Percentiles rank a stretch among this genome's conserved stretches.
phyloP scores from a whole-genome alignment of 2,888 invertebrate genomes.

The Yponomeuta cagnagella region DNA sequence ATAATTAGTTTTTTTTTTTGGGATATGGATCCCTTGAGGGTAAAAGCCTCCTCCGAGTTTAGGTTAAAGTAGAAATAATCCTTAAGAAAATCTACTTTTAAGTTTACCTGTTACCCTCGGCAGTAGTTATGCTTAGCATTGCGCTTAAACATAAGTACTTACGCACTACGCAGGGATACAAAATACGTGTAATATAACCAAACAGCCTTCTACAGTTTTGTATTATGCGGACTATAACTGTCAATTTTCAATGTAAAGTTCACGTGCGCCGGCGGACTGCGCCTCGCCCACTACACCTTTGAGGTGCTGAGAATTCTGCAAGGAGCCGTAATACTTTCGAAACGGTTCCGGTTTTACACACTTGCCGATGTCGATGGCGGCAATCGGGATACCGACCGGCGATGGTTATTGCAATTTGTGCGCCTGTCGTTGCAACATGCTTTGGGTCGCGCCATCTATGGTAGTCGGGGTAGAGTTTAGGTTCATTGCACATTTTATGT shows the following conservation, averaged over 20 bases:
- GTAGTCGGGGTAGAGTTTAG: background rate
- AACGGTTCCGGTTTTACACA: conserved; percentile 13
- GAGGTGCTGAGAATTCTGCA: background rate
- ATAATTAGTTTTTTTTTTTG: too few species aligned
- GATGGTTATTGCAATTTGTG: background rate
- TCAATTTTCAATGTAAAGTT: conserved; percentile 40
- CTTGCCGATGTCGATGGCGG: conserved; percentile 5
- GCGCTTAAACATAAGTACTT: too few species aligned
- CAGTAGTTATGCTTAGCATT: too few species aligned
- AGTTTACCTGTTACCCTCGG: too few species aligned
- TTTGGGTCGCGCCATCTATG: background rate
- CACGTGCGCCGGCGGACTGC: conserved; percentile 16
- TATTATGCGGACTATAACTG: conserved; percentile 13
- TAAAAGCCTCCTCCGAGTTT: too few species aligned
- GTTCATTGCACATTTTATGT: too few species aligned
- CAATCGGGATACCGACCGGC: conserved; percentile 4
- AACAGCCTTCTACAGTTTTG: background rate
- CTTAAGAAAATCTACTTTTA: too few species aligned
- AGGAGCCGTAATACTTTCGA: conserved; percentile 13
- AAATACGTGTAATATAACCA: background rate
- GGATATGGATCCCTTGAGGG: too few species aligned
- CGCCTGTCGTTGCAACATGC: background rate
- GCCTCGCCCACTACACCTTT: background rate
- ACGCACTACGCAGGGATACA: too few species aligned
- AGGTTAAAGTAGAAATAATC: too few species aligned